Evolutionary conservation across 2,797 vertebrate genomes (phyloP), one percentile per base, ranked within the genome.

Genomic region (Megaceryle alcyon): DNA sequence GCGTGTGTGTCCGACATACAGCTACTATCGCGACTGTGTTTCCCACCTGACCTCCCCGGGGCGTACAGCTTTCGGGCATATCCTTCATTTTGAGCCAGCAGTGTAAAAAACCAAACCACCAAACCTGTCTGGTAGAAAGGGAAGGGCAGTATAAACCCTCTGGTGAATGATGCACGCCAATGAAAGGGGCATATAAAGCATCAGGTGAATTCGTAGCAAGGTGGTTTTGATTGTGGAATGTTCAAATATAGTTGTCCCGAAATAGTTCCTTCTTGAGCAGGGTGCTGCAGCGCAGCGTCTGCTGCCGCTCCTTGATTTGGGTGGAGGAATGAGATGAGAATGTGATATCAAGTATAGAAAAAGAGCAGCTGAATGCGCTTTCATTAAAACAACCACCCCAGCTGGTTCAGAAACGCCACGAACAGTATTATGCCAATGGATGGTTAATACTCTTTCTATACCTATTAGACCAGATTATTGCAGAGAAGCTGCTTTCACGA

Each of bases 161-260:
- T 6, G 2, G n/a, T 12, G 70, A 65, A 28, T 25, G 49, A 26
- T 49, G 49, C 49, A 14, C 49, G 49, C 25, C 8, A 14, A 8
- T 8, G 49, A 49, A 49, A 26, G 49, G 49, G 25, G 49, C 22
- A 26, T 25, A 2, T 5, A 26, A 51, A 51, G 41, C 69, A 2
- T 11, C 1, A 26, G 48, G 43, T 1, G 21, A 3, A 12, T 37
- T 44, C 3, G 5, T 10, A 51, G 18, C n/a, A 2, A 13, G 12
- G 17, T 3, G 18, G 21, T 51, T 29, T 10, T 63, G 10, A 7
- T 29, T 37, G 21, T 6, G 2, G 51, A 37, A 29, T 9, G 9
- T 2, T 61, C 59, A 13, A 15, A 53, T 37, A 8, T 8, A 33
- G 39, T 33, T 28, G 6, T 14, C 26, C 75, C 3, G 3, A 28